Evolutionary conservation across 1,140 invertebrate species (phyloP).

Genomic region (Portunus trituberculatus): DNA sequence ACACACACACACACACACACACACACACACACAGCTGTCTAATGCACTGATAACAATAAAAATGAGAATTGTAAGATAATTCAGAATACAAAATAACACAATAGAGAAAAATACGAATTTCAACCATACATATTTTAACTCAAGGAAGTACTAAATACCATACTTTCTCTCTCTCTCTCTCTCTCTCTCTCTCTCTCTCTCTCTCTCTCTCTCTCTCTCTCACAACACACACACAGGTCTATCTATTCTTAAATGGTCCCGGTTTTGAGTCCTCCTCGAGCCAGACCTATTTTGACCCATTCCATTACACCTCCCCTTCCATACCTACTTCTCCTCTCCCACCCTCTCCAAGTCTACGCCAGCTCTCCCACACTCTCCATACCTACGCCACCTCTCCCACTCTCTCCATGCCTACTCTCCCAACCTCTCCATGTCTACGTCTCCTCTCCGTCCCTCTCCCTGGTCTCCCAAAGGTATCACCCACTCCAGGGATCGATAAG

Average conservation of each 20-base stretch:
- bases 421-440: too few species aligned
- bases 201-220: not conserved
- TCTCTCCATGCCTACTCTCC: not conserved
- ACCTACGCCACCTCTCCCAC: not conserved
- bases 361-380: too few species aligned
- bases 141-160: too few species aligned
- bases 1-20: too few species aligned
- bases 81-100: too few species aligned
- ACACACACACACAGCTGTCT: too few species aligned
- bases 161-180: constrained; percentile 15
- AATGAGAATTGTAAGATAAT: too few species aligned
- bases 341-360: not conserved
- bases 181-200: constrained; percentile 46
- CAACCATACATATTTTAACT: too few species aligned
- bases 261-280: not conserved
- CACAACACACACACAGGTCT: not conserved
- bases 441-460: not conserved
- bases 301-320: not conserved
- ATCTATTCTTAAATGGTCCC: not conserved
- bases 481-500: not conserved
- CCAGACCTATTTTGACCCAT: not conserved
- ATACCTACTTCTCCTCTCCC: not conserved
- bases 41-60: too few species aligned
- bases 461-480: not conserved
- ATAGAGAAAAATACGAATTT: too few species aligned